These are phyloP conservation scores for Copidosoma aretas DNA, from an alignment of 2,888 invertebrate species.

Conservation along the genomic window DNA sequence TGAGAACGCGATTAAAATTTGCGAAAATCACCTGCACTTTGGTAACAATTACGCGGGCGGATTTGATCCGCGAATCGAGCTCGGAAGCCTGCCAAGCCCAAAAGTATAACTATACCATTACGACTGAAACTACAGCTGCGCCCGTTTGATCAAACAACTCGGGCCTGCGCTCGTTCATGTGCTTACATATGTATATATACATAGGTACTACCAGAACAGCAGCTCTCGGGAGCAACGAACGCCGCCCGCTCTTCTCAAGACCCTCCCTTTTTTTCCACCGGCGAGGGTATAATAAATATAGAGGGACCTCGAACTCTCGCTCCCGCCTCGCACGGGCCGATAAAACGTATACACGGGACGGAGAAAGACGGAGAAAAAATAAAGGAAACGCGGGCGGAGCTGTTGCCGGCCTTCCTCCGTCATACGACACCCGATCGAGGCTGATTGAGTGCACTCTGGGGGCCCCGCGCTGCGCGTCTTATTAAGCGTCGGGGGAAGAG, in stretches of 20 bases:
- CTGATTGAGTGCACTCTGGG: slow-evolving; percentile 20
- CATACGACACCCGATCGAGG: slow-evolving; percentile 20
- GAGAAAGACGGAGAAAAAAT: neutral
- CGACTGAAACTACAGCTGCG: too few species aligned
- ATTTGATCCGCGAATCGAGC: too few species aligned
- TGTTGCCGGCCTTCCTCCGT: slow-evolving; percentile 5
- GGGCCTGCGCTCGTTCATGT: too few species aligned
- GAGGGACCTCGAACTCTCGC: neutral
- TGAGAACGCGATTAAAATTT: too few species aligned
- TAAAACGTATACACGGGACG: slow-evolving; percentile 17
- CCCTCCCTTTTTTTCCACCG: neutral
- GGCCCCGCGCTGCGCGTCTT: slow-evolving; percentile 13
- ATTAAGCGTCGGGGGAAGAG: slow-evolving; percentile 14
- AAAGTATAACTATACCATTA: too few species aligned
- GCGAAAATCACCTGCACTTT: too few species aligned
- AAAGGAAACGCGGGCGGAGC: neutral
- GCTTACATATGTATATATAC: too few species aligned
- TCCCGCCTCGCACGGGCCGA: neutral
- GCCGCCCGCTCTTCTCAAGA: neutral
- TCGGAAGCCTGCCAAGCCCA: too few species aligned
- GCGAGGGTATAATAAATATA: too few species aligned
- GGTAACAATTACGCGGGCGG: too few species aligned
- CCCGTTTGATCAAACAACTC: too few species aligned
- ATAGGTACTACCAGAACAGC: too few species aligned
- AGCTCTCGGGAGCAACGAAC: neutral